phyloP scores from a whole-genome alignment of 2,888 invertebrate species.

The Allygus modestus region DNA sequence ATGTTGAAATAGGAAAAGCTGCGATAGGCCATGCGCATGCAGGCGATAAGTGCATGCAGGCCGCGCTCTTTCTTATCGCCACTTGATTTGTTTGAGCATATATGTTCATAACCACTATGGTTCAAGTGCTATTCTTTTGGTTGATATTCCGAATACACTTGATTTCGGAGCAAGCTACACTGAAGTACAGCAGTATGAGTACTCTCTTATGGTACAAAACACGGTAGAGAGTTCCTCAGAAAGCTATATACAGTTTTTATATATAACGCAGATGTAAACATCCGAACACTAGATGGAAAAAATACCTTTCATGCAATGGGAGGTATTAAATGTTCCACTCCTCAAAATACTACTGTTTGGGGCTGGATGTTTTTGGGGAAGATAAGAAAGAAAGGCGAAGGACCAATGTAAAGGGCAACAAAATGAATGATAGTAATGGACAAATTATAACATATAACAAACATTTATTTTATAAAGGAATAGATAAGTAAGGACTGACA shows the following conservation, averaged over 20 bases:
- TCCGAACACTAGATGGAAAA: constrained; percentile 41
- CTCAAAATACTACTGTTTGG: constrained; percentile 44
- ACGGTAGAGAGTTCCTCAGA: background rate
- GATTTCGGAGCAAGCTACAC: constrained; percentile 27
- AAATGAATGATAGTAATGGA: no score
- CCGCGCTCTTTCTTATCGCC: constrained; percentile 33
- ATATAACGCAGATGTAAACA: constrained; percentile 23
- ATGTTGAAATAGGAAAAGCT: constrained; percentile 14
- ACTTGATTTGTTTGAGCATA: constrained; percentile 23
- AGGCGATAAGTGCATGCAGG: constrained; percentile 40
- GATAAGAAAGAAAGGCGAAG: no score
- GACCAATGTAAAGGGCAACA: no score
- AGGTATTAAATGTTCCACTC: constrained; percentile 40
- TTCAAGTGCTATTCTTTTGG: constrained; percentile 16
- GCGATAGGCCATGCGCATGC: constrained; percentile 19
- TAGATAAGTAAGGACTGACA: no score
- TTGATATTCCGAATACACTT: constrained; percentile 25
- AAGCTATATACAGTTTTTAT: constrained; percentile 24
- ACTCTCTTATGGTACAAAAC: constrained; percentile 22
- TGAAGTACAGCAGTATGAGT: constrained; percentile 32
- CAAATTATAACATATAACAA: no score
- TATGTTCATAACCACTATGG: constrained; percentile 30
- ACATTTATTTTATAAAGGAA: no score
- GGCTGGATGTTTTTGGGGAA: no score
- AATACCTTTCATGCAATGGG: constrained; percentile 46